A percentile compares a stretch with the other conserved stretches of the same genome.
phyloP scores from a whole-genome alignment of 2,888 invertebrate genomes.

The Taphrorychus bicolor region DNA sequence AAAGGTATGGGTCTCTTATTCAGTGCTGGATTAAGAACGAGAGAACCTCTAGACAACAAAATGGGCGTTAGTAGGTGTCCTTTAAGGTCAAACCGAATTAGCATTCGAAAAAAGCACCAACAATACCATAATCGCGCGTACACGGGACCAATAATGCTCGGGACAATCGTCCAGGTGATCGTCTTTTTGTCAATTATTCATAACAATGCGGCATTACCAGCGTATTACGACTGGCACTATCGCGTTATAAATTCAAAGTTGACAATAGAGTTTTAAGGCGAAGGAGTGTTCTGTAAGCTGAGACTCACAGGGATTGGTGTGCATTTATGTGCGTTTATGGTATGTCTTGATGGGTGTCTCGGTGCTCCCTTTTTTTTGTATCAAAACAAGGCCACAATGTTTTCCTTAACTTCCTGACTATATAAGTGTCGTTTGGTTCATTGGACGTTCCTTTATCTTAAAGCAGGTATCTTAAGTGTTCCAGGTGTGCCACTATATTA shows the following conservation, averaged over 20 bases:
- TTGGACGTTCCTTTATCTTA: not conserved
- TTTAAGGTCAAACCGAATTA: constrained; percentile 11
- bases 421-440: not conserved
- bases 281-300: constrained; percentile 19
- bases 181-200: constrained; percentile 20
- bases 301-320: constrained; percentile 8
- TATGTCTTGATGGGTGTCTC: not conserved
- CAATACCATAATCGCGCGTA: constrained; percentile 24
- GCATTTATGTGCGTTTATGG: constrained; percentile 3
- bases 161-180: constrained; percentile 14
- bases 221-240: constrained; percentile 22
- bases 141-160: constrained; percentile 4
- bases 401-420: not conserved
- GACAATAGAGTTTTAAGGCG: constrained; percentile 23
- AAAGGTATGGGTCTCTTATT: not conserved
- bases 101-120: constrained; percentile 13
- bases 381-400: not conserved
- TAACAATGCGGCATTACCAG: constrained; percentile 30
- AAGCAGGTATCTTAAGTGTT: not conserved
- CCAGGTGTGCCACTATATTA: not conserved
- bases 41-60: constrained; percentile 3
- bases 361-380: not conserved
- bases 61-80: constrained; percentile 3
- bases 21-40: constrained; percentile 1
- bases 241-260: constrained; percentile 27